Evolutionary conservation across 2,797 vertebrate species (phyloP).

Genomic region (Pantherophis alleghaniensis): DNA sequence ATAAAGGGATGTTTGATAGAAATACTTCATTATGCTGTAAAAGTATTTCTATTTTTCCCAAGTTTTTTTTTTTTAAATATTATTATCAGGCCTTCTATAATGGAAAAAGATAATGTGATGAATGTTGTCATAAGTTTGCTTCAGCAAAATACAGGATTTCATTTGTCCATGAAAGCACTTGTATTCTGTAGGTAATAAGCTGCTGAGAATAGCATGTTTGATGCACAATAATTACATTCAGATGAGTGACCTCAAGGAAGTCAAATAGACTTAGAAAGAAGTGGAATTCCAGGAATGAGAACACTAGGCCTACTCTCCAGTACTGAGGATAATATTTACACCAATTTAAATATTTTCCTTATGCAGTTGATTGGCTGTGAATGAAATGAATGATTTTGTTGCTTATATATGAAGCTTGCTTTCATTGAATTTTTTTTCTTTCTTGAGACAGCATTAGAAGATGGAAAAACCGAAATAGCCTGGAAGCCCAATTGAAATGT

Average conservation of each 20-base stretch:
- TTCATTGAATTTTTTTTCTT: neutral
- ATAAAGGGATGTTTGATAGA: conserved; percentile 2
- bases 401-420: neutral
- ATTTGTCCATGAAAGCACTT: neutral
- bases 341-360: neutral
- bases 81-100: conserved; percentile 7
- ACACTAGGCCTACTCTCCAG: neutral
- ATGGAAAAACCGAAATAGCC: neutral
- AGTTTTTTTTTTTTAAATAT: neutral
- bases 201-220: neutral
- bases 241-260: conserved; percentile 19
- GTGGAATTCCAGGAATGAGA: neutral
- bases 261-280: conserved; percentile 11
- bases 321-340: neutral
- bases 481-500: neutral
- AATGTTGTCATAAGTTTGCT: conserved; percentile 16
- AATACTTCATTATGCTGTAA: neutral
- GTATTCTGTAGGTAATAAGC: neutral
- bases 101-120: neutral
- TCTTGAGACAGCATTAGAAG: neutral
- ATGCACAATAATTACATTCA: conserved; percentile 19
- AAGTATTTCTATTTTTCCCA: neutral
- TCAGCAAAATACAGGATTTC: conserved; percentile 12
- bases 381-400: neutral
- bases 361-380: neutral